Evolutionary conservation across 2,888 invertebrate species (phyloP), one percentile per base, ranked within the genome.

Genomic region (Macaria notata): DNA sequence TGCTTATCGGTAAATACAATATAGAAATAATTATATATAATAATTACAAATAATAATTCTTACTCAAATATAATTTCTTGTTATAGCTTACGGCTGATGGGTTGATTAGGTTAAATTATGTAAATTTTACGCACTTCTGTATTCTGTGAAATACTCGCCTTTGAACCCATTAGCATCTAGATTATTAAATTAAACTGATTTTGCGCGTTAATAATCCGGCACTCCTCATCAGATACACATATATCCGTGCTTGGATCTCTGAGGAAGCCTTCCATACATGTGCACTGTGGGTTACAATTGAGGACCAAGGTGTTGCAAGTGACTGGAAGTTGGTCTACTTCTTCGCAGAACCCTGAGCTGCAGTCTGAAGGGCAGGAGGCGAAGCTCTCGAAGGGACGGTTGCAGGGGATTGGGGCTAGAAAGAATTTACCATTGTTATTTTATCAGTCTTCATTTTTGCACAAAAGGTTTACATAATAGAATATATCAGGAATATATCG

Each of bases 241-340:
- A 68, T 54, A 8, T 65, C 74, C 0, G 45, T 52, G 0, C 55
- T 56, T 4, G 50, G 58, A 53, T 79, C 71, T 54, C 82, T 78
- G 8, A 68, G 80, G 52, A 66, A 55, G 9, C 62, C 50, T 45
- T 79, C 64, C 45, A 58, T 60, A 46, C 83, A 83, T 3, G 71
- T 59, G 49, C 82, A 81, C 46, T 50, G 62, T 38, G 83, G 82
- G 8, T 77, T 59, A 61, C 82, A 82, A 44, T 79, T 75, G 29
- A 71, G 55, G 0, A 77, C 38, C 0, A 76, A 54, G 1, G 77
- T 71, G 49, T 81, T 72, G 61, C 82, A 81, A 0, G 57, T 54
- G 0, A 42, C 42, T 0, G 66, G 65, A 46, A 65, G 67, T 0
- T 67, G 52, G 36, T 72, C 50, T 0, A 70, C 57, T 47, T 78